A percentile compares a stretch with the other conserved stretches of the same genome.
Conservation (phyloP, 2,888 invertebrate species). For the Drosophila tripunctata region DNA sequence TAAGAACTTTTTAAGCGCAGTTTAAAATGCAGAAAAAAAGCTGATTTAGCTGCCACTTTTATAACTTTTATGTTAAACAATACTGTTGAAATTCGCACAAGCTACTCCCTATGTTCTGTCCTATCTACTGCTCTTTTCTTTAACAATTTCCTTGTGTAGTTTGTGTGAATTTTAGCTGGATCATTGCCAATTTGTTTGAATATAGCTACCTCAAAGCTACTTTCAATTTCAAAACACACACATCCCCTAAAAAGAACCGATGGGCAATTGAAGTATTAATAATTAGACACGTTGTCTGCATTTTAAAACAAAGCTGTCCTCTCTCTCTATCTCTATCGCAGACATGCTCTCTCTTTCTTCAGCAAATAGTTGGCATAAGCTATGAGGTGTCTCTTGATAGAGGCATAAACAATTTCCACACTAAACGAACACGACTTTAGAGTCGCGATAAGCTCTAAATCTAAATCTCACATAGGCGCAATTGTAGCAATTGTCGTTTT, state of each 20-base stretch:
- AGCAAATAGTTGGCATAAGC: constrained; percentile 26
- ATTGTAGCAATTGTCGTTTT: constrained; percentile 66
- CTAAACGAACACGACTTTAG: constrained; percentile 31
- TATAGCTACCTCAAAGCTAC: constrained; percentile 40
- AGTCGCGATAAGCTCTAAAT: constrained; percentile 24
- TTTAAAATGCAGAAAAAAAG: no score
- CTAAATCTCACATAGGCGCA: constrained; percentile 20
- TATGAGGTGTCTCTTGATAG: constrained; percentile 69
- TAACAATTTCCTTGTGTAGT: no score
- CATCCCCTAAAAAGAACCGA: neutral
- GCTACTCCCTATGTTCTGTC: no score
- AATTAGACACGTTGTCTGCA: constrained; percentile 80
- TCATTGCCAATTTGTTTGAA: constrained; percentile 1
- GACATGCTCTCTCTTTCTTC: neutral
- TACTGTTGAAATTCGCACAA: no score
- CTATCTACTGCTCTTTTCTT: no score
- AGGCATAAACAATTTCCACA: constrained; percentile 62
- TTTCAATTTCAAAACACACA: constrained; percentile 55
- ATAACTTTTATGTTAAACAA: no score
- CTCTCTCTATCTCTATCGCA: neutral
- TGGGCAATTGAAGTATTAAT: constrained; percentile 63
- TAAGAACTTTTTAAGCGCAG: no score
- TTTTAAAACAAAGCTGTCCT: constrained; percentile 35
- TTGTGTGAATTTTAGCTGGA: neutral
- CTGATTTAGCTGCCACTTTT: no score